A percentile compares a stretch with the other conserved stretches of the same genome.
Conservation (phyloP, 2,888 invertebrate species). For the Tromatobia lineatoria region DNA sequence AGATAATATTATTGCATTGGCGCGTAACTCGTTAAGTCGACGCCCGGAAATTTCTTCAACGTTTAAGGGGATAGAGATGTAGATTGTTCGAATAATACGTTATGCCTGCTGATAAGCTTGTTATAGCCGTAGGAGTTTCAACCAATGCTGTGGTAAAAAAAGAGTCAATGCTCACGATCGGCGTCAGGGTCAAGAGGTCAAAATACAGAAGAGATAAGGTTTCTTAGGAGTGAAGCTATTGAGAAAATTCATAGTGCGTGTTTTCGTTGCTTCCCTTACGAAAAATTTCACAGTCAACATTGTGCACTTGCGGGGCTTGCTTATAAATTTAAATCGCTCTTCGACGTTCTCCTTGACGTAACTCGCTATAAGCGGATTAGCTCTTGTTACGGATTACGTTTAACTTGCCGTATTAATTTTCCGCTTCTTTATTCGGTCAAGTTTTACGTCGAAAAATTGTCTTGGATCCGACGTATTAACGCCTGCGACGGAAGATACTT, state of each 20-base stretch:
- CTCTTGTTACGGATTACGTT: conserved; percentile 59
- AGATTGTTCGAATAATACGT: neutral
- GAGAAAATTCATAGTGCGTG: neutral
- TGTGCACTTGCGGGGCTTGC: neutral
- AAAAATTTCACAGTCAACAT: neutral
- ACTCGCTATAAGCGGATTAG: conserved; percentile 42
- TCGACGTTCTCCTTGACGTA: conserved; percentile 39
- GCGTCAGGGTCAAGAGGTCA: conserved; percentile 3
- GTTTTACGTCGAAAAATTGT: conserved; percentile 22
- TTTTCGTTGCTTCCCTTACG: neutral
- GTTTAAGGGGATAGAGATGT: neutral
- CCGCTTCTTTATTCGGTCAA: neutral
- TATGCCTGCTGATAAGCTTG: neutral
- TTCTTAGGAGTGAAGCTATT: neutral
- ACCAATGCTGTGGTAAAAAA: neutral
- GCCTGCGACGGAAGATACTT: conserved; percentile 63
- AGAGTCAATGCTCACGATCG: neutral
- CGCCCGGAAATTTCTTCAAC: too few species aligned
- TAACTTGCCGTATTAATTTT: conserved; percentile 59
- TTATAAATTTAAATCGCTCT: neutral
- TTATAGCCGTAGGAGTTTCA: neutral
- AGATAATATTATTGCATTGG: conserved; percentile 3
- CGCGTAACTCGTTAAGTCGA: too few species aligned
- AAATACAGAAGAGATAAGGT: neutral
- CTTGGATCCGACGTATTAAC: conserved; percentile 41